Base-by-base conservation (phyloP, 2,888 invertebrate species). In the Eristalinus aeneus region DNA sequence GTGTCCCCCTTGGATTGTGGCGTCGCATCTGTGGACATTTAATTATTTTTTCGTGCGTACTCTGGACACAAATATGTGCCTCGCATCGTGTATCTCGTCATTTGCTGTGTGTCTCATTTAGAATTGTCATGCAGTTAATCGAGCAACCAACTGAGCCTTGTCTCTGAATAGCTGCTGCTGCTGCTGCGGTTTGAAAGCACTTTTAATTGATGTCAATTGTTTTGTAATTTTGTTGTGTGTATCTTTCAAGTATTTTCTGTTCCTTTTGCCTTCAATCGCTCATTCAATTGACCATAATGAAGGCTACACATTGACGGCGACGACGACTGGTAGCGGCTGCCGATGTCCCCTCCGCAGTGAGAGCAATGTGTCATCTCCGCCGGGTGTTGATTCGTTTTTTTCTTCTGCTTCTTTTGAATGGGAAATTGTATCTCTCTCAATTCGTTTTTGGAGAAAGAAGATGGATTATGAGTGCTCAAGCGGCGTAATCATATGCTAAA, bases 151-250 rank as follows among this genome's bases (percentile, higher is more conserved):
- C 56, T 20, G 11, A 36, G 73, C 34, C 32, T 61, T 53, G 65
- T 54, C 58, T 32, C n/a, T n/a, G n/a, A n/a, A n/a, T n/a, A n/a
- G 58, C 58, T 46, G 67, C 36, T 46, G 34, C 46, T 64, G 56
- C 78, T 12, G 56, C 71, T 23, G 69, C 31, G 67, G 65, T 69
- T 74, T 58, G 64, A 63, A 22, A 34, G 73, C 56, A 53, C 39
- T 82, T 80, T 86, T 86, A 86, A 86, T 86, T 86, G 78, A 86
- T 86, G 81, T 82, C 86, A 86, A 86, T 82, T 86, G 77, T 78
- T 86, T 86, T 82, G 82, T 86, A 85, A 85, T 81, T 81, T 60
- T 46, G 36, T 77, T 81, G 72, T 76, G 46, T 80, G 32, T 71
- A 64, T 65, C 68, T 68, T 61, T 80, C 54, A 23, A 56, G 56